Conservation (phyloP, 2,888 invertebrate genomes). For the Scotopteryx bipunctaria region DNA sequence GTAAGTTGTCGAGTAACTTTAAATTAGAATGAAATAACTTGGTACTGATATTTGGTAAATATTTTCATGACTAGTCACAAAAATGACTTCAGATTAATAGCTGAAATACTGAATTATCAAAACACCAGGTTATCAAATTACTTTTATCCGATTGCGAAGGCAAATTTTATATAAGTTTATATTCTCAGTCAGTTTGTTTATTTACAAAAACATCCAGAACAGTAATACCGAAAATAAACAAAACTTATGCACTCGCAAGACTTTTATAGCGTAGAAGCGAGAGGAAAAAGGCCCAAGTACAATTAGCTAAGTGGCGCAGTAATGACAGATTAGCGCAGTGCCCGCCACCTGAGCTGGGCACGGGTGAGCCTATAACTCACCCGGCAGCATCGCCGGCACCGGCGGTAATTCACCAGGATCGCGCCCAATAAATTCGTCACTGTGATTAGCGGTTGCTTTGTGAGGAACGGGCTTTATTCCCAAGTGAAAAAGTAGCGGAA, state of each 20-base stretch:
- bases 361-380: conserved; percentile 72
- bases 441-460: conserved; percentile 59
- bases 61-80: no score
- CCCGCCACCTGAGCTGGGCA: conserved; percentile 62
- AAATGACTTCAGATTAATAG: no score
- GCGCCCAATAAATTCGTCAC: conserved; percentile 78
- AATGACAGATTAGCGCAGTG: conserved; percentile 73
- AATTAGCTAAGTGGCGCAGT: conserved; percentile 68
- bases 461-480: conserved; percentile 40
- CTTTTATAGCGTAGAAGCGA: background rate
- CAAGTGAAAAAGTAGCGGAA: no score
- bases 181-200: no score
- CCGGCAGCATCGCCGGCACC: conserved; percentile 33
- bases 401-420: conserved; percentile 68
- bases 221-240: no score
- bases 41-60: conserved; percentile 4
- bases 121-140: no score
- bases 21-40: background rate
- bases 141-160: no score
- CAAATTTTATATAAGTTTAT: no score
- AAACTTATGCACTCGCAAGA: no score
- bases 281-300: conserved; percentile 32
- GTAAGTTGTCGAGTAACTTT: background rate
- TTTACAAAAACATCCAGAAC: no score
- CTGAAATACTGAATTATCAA: no score